Percentiles rank a stretch among this genome's conserved stretches.
phyloP scores from a whole-genome alignment of 2,888 invertebrate species.

The Erynnis tages region DNA sequence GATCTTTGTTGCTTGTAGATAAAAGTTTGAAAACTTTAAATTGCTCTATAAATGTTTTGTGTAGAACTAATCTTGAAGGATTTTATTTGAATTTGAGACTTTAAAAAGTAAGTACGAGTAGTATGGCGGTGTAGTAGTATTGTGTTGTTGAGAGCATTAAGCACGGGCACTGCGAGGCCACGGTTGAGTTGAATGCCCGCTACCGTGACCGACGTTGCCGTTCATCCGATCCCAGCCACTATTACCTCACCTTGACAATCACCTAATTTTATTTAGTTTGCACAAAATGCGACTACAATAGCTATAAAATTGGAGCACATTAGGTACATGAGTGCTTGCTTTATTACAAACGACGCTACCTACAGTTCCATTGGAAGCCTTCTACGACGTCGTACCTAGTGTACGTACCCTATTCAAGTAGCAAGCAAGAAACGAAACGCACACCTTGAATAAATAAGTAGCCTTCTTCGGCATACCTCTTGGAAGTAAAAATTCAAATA shows the following conservation, averaged over 20 bases:
- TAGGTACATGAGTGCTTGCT: no score
- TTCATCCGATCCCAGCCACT: conserved; percentile 56
- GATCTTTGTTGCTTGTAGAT: background rate
- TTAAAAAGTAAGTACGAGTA: conserved; percentile 26
- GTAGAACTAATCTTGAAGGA: background rate
- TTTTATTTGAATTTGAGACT: background rate
- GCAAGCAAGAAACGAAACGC: conserved; percentile 12
- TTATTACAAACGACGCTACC: background rate
- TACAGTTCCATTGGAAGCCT: conserved; percentile 17
- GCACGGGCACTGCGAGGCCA: conserved; percentile 47
- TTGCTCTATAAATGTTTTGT: no score
- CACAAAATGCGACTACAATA: background rate
- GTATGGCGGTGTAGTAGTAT: conserved; percentile 31
- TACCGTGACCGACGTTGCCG: conserved; percentile 53
- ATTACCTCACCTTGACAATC: conserved; percentile 70
- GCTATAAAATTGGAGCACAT: background rate
- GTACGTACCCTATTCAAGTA: conserved; percentile 8
- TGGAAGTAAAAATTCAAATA: background rate
- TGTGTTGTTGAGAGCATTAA: conserved; percentile 29
- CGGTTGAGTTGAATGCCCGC: conserved; percentile 73
- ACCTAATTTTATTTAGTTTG: conserved; percentile 18
- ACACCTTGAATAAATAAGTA: conserved; percentile 21
- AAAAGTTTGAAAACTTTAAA: background rate
- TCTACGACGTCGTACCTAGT: no score
- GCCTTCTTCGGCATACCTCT: conserved; percentile 1